phyloP scores from a whole-genome alignment of 1,140 invertebrate species.

The Leptinotarsa lineolata region DNA sequence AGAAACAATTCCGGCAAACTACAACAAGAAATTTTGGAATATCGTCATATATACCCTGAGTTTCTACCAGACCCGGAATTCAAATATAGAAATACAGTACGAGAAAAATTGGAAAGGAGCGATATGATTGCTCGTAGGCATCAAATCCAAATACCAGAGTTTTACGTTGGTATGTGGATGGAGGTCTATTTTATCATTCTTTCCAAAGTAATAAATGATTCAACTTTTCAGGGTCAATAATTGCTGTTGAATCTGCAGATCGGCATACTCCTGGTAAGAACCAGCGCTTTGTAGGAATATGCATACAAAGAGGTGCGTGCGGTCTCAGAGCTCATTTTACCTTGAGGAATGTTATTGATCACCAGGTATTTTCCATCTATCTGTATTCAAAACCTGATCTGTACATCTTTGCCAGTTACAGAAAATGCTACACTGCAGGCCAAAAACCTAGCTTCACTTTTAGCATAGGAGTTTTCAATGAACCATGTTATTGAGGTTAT shows the following conservation, averaged over 20 bases:
- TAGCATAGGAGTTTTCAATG: too few species aligned
- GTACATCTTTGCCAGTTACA: too few species aligned
- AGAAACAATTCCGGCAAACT: slow-evolving; percentile 27
- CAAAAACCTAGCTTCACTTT: too few species aligned
- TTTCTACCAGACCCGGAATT: slow-evolving; percentile 88
- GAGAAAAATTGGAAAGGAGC: slow-evolving; percentile 86
- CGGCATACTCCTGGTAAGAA: slow-evolving; percentile 82
- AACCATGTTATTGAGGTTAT: too few species aligned
- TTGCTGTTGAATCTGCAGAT: slow-evolving; percentile 92
- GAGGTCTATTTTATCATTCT: not conserved
- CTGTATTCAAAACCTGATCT: too few species aligned
- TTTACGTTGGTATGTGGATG: slow-evolving; percentile 85
- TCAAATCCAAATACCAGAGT: slow-evolving; percentile 91
- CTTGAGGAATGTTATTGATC: slow-evolving; percentile 91
- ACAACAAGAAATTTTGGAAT: slow-evolving; percentile 54
- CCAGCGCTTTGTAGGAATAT: slow-evolving; percentile 95
- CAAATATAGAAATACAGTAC: slow-evolving; percentile 75
- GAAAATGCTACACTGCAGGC: too few species aligned
- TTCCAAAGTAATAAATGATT: not conserved
- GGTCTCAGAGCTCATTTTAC: slow-evolving; percentile 85
- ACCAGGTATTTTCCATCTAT: slow-evolving; percentile 63
- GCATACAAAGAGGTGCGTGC: slow-evolving; percentile 79
- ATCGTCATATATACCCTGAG: slow-evolving; percentile 87
- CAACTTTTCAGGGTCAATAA: slow-evolving; percentile 72
- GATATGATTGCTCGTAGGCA: slow-evolving; percentile 90